Evolutionary conservation across 2,113 vertebrate species (phyloP).

Genomic region (Phoxinus phoxinus): DNA sequence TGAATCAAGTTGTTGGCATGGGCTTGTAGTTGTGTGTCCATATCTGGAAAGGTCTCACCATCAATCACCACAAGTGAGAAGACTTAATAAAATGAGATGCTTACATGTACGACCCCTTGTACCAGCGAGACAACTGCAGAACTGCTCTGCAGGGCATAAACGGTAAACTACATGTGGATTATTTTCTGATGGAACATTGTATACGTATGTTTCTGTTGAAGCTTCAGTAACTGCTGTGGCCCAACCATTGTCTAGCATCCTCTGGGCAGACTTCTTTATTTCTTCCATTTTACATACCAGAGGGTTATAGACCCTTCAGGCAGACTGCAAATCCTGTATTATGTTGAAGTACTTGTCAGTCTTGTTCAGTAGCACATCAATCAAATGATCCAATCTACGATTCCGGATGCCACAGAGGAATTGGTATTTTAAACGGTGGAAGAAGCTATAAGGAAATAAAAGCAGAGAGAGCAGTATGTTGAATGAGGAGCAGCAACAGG

Average conservation of each 20-base stretch:
- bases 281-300: not conserved
- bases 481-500: not conserved
- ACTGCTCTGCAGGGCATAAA: constrained; percentile 6
- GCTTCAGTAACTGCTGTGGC: not conserved
- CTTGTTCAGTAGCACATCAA: constrained; percentile 15
- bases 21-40: not conserved
- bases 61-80: not conserved
- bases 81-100: not conserved
- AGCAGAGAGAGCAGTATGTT: not conserved
- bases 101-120: not conserved
- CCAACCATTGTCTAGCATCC: constrained; percentile 21
- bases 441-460: not conserved
- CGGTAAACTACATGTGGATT: not conserved
- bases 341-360: not conserved
- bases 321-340: constrained; percentile 3
- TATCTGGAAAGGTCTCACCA: constrained; percentile 3
- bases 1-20: not conserved
- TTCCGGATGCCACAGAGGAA: constrained; percentile 15
- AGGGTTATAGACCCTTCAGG: not conserved
- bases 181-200: not conserved
- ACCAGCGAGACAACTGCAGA: constrained; percentile 2
- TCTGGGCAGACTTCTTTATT: constrained; percentile 5
- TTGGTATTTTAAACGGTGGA: constrained; percentile 13
- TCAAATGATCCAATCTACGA: constrained; percentile 17
- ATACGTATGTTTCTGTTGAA: not conserved